Evolutionary conservation across 2,113 vertebrate genomes (phyloP), one percentile per base, ranked within the genome.

Genomic region (Herpailurus yagouaroundi): DNA sequence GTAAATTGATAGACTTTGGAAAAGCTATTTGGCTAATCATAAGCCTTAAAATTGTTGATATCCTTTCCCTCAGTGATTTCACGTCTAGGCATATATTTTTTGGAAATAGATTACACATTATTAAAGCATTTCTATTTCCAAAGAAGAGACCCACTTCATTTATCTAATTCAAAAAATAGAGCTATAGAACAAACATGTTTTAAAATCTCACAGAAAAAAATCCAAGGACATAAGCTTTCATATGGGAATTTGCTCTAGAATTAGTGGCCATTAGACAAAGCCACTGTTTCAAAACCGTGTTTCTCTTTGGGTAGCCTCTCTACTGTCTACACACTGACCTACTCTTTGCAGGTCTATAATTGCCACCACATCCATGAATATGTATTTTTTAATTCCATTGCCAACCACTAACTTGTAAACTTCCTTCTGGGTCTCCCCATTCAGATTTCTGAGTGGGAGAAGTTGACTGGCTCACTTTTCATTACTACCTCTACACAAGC

Each of bases 41-140:
- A 45, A 94, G 55, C 36, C 64, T 96, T 73, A 94, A 96, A 73
- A 94, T 41, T 82, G 8, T 55, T 87, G 68, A 23, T 38, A 66
- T 11, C 82, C 27, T 87, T 94, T 76, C 8, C 13, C 19, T 38
- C 2, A 66, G 18, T 74, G 66, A 66, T 80, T 86, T 84, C 63
- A 74, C 21, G 41, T 69, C 18, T 89, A 69, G 60, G 33, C 23
- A 50, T 88, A 21, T 91, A 81, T 81, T 19, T 74, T 38, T 19
- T 81, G 45, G 73, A 74, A 64, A 71, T 4, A 31, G 82, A 41
- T 76, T 77, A 50, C 10, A 66, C 25, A 64, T 6, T 91, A 1
- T 91, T 66, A 64, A 36, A 57, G 31, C 36, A 57, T 14, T 83
- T 27, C 1, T 33, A 52, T 36, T 73, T 81, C 10, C 68, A 82